Percentiles rank a stretch among this genome's conserved stretches.
Conservation (phyloP, 2,113 vertebrate species). For the Zosterops borbonicus region DNA sequence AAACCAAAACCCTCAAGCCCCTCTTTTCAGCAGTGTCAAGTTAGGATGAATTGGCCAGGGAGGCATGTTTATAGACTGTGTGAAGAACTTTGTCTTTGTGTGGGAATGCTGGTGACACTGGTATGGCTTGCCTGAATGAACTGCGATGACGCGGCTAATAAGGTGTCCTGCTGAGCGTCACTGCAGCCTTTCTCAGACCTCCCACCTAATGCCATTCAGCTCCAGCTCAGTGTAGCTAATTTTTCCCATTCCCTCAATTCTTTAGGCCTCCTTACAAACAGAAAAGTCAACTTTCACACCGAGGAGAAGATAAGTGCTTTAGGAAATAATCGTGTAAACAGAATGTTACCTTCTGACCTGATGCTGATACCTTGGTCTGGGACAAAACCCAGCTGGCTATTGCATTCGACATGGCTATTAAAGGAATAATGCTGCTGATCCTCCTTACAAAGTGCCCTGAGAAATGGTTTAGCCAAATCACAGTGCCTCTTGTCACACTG, state of each 20-base stretch:
- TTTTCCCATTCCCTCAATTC: slow-evolving; percentile 84
- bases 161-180: slow-evolving; percentile 74
- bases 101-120: slow-evolving; percentile 86
- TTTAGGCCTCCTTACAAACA: slow-evolving; percentile 79
- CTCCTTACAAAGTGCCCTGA: slow-evolving; percentile 71
- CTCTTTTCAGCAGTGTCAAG: slow-evolving; percentile 80
- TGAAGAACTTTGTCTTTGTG: slow-evolving; percentile 91
- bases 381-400: slow-evolving; percentile 84
- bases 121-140: slow-evolving; percentile 88
- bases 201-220: slow-evolving; percentile 87
- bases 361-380: slow-evolving; percentile 83
- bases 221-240: slow-evolving; percentile 89
- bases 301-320: slow-evolving; percentile 86
- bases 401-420: slow-evolving; percentile 95
- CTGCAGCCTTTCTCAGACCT: slow-evolving; percentile 79
- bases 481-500: slow-evolving; percentile 74
- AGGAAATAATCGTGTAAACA: slow-evolving; percentile 93
- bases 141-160: slow-evolving; percentile 85
- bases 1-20: slow-evolving; percentile 16
- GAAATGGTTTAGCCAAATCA: slow-evolving; percentile 75
- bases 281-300: slow-evolving; percentile 90
- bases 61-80: slow-evolving; percentile 93
- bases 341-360: slow-evolving; percentile 95
- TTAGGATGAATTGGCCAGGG: slow-evolving; percentile 82
- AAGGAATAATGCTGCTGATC: slow-evolving; percentile 82